Base-by-base conservation (phyloP, 2,888 invertebrate species). In the Daptonema setosum region DNA sequence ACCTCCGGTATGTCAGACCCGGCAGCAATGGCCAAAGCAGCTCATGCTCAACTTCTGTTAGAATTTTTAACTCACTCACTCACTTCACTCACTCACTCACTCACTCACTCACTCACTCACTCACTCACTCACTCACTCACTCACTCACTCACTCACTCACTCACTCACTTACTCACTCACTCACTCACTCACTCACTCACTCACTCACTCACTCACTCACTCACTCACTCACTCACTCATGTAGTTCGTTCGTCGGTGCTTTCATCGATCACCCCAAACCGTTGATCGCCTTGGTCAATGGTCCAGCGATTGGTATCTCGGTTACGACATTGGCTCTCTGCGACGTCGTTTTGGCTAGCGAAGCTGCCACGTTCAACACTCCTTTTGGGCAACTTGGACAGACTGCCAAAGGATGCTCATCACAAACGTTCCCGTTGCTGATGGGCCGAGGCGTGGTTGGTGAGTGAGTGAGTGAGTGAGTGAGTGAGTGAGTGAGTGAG, bases 251-350 rank as follows among this genome's bases (percentile, higher is more conserved):
- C 73, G 77, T 88, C 1, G 74, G 77, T 58, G 77, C 83, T 0
- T 81, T 87, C 63, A 85, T 90, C 61, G 80, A 81, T 62, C 88
- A 85, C 71, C 84, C 86, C 0, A 97, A 95, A 73, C 74, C 88
- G 41, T 70, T 95, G 51, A 77, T 93, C 60, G 84, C 83, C 20
- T 74, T 90, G 58, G 81, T 93, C 0, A 91, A 95, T 77, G 95
- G 95, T 1, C 90, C 90, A 47, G 87, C 88, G 20, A 80, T 93
- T 63, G 95, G 95, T 28, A 81, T 95, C 63, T 82, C 82, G 48
- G 82, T 82, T 2, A 93, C 93, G 0, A 80, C 83, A 11, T 75
- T 87, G 55, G 82, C 81, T 0, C 75, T 93, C 1, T 87, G 82
- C 75, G 93, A 95, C 76, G 76, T 85, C 57, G 82, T 88, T 8